Percentiles rank a stretch among this genome's conserved stretches.
Evolutionary conservation across 2,797 vertebrate genomes (phyloP).

Genomic region (Coendou prehensilis): DNA sequence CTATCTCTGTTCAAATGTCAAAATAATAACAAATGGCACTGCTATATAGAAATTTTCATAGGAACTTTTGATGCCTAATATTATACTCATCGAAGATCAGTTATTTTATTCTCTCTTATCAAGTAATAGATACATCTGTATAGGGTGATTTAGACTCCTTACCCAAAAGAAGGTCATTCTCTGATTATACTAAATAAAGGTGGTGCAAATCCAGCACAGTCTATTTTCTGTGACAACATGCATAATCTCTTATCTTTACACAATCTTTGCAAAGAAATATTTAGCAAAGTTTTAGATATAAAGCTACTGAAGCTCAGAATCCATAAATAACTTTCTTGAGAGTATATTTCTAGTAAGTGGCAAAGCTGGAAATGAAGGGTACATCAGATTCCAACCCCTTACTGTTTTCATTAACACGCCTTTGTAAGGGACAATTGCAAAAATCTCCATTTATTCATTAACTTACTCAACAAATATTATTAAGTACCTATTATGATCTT

Average conservation of each 20-base stretch:
- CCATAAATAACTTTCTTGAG: neutral
- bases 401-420: neutral
- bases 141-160: neutral
- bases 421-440: neutral
- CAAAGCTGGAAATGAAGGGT: neutral
- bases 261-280: slow-evolving; percentile 15
- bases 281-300: slow-evolving; percentile 28
- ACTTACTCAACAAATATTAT: neutral
- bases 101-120: neutral
- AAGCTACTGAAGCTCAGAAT: slow-evolving; percentile 1
- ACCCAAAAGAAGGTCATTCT: neutral
- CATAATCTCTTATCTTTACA: neutral
- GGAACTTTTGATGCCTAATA: slow-evolving; percentile 42
- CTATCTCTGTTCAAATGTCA: slow-evolving; percentile 37
- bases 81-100: neutral
- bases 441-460: neutral
- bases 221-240: neutral
- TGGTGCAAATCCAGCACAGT: neutral
- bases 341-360: neutral
- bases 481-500: neutral
- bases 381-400: neutral
- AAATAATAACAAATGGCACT: slow-evolving; percentile 7
- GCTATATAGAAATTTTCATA: neutral
- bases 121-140: neutral
- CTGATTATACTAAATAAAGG: slow-evolving; percentile 8